A percentile compares a stretch with the other conserved stretches of the same genome.
phyloP scores from a whole-genome alignment of 2,797 vertebrate genomes.

The Intellagama lesueurii region DNA sequence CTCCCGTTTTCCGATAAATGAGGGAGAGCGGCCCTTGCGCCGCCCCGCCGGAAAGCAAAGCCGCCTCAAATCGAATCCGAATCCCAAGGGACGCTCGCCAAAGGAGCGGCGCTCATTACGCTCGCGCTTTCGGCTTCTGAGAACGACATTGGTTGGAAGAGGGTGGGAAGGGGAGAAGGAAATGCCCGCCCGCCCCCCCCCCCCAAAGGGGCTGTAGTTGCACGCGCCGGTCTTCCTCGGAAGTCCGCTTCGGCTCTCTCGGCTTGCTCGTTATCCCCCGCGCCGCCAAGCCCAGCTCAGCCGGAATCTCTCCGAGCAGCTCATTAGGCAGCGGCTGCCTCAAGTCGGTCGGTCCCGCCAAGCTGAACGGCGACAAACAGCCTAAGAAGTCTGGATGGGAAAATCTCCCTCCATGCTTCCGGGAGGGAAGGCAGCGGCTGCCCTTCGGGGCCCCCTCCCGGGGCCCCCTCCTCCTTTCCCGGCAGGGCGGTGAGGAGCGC shows the following conservation, averaged over 20 bases:
- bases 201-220: slow-evolving; percentile 32
- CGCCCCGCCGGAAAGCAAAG: neutral
- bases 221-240: neutral
- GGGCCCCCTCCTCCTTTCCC: too few species aligned
- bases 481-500: too few species aligned
- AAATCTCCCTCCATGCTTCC: slow-evolving; percentile 50
- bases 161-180: too few species aligned
- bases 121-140: neutral
- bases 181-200: too few species aligned
- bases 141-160: neutral
- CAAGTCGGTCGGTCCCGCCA: slow-evolving; percentile 49
- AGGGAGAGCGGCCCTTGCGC: neutral
- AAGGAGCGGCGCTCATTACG: slow-evolving; percentile 23
- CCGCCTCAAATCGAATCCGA: neutral
- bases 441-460: neutral
- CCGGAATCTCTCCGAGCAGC: slow-evolving; percentile 48
- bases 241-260: slow-evolving; percentile 9
- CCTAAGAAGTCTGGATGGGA: slow-evolving; percentile 56
- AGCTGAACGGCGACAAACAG: slow-evolving; percentile 61
- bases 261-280: slow-evolving; percentile 52
- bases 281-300: slow-evolving; percentile 27
- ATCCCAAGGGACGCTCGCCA: neutral
- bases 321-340: slow-evolving; percentile 66
- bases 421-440: slow-evolving; percentile 23
- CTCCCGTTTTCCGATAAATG: slow-evolving; percentile 22